phyloP scores from a whole-genome alignment of 2,113 vertebrate genomes.

The Leucopternis melanops region DNA sequence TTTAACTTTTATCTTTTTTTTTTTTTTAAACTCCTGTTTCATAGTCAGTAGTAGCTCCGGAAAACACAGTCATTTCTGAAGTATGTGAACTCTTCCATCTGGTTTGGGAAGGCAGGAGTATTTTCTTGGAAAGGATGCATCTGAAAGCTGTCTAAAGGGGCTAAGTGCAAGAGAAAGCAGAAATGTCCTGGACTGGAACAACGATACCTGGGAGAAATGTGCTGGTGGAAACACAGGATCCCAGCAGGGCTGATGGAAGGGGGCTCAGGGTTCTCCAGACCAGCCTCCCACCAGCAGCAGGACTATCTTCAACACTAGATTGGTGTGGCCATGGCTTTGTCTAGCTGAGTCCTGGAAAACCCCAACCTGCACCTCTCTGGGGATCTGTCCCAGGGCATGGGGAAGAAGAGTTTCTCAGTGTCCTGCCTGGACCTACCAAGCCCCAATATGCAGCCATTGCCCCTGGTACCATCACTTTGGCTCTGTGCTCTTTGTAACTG shows the following conservation, averaged over 20 bases:
- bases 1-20: neutral
- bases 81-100: neutral
- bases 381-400: neutral
- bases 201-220: neutral
- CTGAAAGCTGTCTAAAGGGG: neutral
- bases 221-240: neutral
- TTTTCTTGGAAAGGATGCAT: neutral
- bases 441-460: neutral
- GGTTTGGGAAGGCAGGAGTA: neutral
- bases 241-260: neutral
- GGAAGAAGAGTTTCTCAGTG: neutral
- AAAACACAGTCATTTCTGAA: neutral
- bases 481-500: neutral
- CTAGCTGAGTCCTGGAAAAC: neutral
- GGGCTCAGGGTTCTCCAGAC: neutral
- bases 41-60: neutral
- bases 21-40: neutral
- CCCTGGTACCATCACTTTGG: neutral
- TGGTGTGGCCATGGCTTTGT: fast-evolving
- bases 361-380: neutral
- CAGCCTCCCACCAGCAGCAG: neutral
- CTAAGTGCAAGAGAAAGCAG: neutral
- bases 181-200: neutral
- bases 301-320: neutral
- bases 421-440: neutral